Evolutionary conservation across 1,140 invertebrate genomes (phyloP), one percentile per base, ranked within the genome.

Genomic region (Ceratosolen fusciceps): DNA sequence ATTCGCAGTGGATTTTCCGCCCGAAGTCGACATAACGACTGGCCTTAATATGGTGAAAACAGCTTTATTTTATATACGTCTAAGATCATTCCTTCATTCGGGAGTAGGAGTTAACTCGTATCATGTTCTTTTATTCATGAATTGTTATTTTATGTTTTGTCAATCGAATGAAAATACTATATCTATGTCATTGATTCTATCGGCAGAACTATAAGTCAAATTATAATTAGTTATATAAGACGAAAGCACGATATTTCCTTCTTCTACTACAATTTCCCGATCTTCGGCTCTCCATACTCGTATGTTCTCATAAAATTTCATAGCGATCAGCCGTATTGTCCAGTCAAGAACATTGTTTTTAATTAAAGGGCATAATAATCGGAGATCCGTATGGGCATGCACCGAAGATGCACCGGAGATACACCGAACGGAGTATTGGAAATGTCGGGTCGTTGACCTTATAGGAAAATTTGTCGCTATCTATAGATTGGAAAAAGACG

Each of bases 211-310:
- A 39, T 12, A 24, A 73, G 31, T 5, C 8, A 24, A 31, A 39
- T 65, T 47, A 43, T 77, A 80, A 80, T 77, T 73, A 80, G 56
- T 80, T 80, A 34, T 65, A 58, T 73, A 80, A 80, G 74, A 76
- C 37, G 79, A 80, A 80, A 76, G 79, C 71, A 56, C 62, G 79
- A 80, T 76, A 73, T 72, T 65, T 76, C 29, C 52, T 72, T 62
- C 68, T n/a, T 65, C n/a, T 49, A 62, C 58, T 71, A 5, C 47
- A 70, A 80, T 47, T 80, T 14, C 14, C n/a, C n/a, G n/a, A n/a
- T n/a, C n/a, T n/a, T n/a, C n/a, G 2, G 54, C 37, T 60, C 21
- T 47, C 2, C 31, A 14, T 16, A 47, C 2, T 70, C 21, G 2
- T 54, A 31, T 14, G 7, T 5, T 24, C 14, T 19, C n/a, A 73